Base-by-base conservation (phyloP, 2,888 invertebrate genomes). In the Merodon equestris region DNA sequence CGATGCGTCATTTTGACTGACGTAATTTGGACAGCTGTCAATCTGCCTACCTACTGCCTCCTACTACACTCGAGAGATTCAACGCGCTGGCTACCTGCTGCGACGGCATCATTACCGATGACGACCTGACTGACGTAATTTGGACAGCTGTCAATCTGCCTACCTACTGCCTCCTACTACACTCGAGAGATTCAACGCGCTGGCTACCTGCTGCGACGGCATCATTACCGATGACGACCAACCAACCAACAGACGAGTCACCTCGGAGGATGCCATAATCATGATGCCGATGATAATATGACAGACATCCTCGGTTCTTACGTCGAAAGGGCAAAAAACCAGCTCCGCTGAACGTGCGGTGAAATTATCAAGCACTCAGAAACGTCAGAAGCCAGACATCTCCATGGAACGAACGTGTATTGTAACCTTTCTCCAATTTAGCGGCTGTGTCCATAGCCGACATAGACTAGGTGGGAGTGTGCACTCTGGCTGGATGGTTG, bases 1-100 rank as follows among this genome's bases (percentile, higher is more conserved):
- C 88, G 88, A 89, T 88, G 89, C 88, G 89, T 89, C 89, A 89
- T 87, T 88, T 89, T 89, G 89, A 89, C 89, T 89, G 89, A 89
- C 89, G 87, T 87, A 88, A 87, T 85, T 27, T 86, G 85, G 88
- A 88, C 89, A 88, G 88, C 87, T 88, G 88, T 88, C 88, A 89
- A 87, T 88, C 86, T 70, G 50, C 3, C 10, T 15, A 13, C 7
- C 27, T 27, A 27, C 27, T n/a, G n/a, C n/a, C n/a, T n/a, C n/a
- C n/a, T n/a, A n/a, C 27, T 27, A 27, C 27, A 27, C 9, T 57
- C 34, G 13, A 10, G 3, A 40, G 63, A 53, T 34, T 34, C 38
- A 51, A 51, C 68, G 1, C 3, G 9, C 10, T 40, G n/a, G 27
- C 27, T 27, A 27, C 27, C 27, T 27, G 27, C 7, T 27, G 27